These are phyloP conservation scores for Dolichotis patagonum DNA, from an alignment of 2,113 vertebrate genomes.

Conservation along the genomic window DNA sequence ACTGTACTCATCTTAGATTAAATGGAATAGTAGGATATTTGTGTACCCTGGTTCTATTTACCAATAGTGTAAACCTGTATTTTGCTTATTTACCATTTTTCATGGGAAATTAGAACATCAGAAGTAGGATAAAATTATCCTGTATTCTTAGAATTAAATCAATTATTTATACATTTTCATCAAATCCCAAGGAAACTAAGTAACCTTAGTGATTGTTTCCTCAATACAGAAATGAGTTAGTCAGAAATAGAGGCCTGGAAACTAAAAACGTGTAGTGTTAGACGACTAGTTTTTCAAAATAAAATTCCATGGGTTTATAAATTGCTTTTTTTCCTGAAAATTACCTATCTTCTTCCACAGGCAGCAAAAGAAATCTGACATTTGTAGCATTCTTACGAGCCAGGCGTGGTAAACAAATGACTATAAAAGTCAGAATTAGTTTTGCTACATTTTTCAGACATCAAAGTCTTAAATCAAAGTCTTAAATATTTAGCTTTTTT, in stretches of 20 bases:
- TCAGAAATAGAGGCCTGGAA: background rate
- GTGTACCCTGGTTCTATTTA: background rate
- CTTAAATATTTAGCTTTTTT: background rate
- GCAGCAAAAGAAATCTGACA: background rate
- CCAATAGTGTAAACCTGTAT: background rate
- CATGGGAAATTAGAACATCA: background rate
- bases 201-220: background rate
- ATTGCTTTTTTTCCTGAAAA: background rate
- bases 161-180: background rate
- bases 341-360: background rate
- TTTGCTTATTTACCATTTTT: background rate
- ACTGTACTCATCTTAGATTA: background rate
- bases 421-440: background rate
- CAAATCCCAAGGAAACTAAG: background rate
- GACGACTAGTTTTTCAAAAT: background rate
- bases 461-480: background rate
- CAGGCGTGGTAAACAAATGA: background rate
- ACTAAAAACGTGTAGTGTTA: background rate
- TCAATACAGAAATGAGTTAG: slow-evolving; percentile 20
- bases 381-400: background rate
- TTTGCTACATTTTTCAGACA: background rate
- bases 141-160: slow-evolving; percentile 30
- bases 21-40: background rate
- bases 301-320: slow-evolving; percentile 11
- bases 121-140: slow-evolving; percentile 34